These are phyloP conservation scores for Seira musarum DNA, from an alignment of 2,888 invertebrate species.

Conservation along the genomic window DNA sequence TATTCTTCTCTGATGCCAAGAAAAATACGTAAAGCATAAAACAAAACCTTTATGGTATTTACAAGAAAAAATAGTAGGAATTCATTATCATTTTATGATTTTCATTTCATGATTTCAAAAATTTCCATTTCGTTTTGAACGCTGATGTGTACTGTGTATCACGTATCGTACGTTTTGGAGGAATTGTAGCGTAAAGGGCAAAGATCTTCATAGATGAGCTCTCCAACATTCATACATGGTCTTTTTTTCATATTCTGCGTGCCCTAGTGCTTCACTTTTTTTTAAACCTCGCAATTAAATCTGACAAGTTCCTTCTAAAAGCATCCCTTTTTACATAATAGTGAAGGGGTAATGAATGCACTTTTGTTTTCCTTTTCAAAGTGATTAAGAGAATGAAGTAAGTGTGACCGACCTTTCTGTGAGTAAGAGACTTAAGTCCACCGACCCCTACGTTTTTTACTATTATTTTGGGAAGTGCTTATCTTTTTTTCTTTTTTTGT, in stretches of 20 bases:
- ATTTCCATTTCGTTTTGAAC: too few relatives aligned
- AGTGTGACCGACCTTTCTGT: conserved; percentile 42
- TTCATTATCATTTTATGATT: background rate
- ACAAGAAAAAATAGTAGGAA: background rate
- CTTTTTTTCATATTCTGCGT: background rate
- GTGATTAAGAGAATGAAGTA: conserved; percentile 35
- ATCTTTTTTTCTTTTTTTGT: too few relatives aligned
- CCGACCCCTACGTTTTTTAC: conserved; percentile 32
- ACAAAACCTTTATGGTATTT: background rate
- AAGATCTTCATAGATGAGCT: conserved; percentile 60
- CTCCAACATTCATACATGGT: conserved; percentile 15
- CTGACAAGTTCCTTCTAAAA: conserved; percentile 39
- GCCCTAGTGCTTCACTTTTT: conserved; percentile 46
- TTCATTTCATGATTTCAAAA: conserved; percentile 11
- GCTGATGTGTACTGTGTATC: conserved; percentile 1
- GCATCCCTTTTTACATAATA: conserved; percentile 32
- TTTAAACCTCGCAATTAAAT: background rate
- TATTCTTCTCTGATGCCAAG: conserved; percentile 28
- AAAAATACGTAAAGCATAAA: background rate
- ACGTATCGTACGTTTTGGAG: background rate
- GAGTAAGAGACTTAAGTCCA: conserved; percentile 37
- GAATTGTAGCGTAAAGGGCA: conserved; percentile 60
- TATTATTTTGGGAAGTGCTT: background rate
- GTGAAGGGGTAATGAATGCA: background rate
- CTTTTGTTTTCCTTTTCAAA: background rate